These are phyloP conservation scores for Protobothrops flavoviridis DNA, from an alignment of 2,113 vertebrate species.

Conservation along the genomic window DNA sequence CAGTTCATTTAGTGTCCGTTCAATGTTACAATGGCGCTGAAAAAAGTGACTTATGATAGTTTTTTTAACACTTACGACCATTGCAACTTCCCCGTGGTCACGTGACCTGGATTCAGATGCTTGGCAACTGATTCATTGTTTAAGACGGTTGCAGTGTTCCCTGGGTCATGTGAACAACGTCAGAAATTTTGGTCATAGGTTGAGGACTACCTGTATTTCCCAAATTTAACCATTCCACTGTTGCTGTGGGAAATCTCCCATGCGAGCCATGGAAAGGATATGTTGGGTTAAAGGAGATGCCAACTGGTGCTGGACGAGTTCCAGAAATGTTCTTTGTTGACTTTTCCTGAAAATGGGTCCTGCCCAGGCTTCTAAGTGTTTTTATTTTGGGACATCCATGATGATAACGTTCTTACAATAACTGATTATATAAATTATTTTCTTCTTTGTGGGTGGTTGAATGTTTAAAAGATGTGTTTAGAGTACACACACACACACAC, in stretches of 20 bases:
- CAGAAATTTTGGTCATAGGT: neutral
- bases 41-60: neutral
- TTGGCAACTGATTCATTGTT: neutral
- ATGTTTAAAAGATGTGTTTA: neutral
- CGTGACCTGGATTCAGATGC: neutral
- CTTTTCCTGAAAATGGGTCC: neutral
- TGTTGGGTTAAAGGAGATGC: neutral
- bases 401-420: neutral
- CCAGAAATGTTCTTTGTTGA: neutral
- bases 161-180: neutral
- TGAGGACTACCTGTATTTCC: neutral
- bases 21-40: neutral
- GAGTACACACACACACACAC: neutral
- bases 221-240: neutral
- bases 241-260: neutral
- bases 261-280: neutral
- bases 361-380: neutral
- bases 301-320: neutral
- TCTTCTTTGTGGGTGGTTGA: fast-evolving
- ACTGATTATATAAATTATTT: neutral
- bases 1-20: neutral
- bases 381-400: neutral
- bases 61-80: neutral
- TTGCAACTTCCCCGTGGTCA: neutral
- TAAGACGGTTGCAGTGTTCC: neutral